Percentiles rank a stretch among this genome's conserved stretches.
Conservation (phyloP, 2,888 invertebrate species). For the Amphipyra berbera region DNA sequence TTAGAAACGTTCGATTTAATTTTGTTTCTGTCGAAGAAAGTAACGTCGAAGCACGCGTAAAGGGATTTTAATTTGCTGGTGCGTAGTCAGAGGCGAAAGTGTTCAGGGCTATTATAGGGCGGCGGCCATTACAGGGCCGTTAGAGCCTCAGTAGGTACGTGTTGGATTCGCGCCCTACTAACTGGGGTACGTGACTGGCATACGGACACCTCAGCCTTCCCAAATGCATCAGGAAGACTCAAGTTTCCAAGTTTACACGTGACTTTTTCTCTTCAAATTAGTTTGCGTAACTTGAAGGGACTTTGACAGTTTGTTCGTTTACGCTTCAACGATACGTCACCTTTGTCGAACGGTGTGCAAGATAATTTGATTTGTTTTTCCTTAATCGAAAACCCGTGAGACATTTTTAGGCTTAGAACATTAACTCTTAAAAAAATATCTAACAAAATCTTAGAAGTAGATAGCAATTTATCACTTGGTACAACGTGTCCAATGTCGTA, state of each 20-base stretch:
- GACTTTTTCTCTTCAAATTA: constrained; percentile 56
- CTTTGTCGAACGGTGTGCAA: constrained; percentile 2
- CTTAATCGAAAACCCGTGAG: constrained; percentile 6
- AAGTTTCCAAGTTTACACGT: constrained; percentile 60
- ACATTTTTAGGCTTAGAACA: not conserved
- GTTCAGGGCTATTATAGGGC: constrained; percentile 79
- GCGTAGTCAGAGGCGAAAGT: constrained; percentile 72
- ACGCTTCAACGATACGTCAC: constrained; percentile 35
- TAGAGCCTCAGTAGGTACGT: constrained; percentile 81
- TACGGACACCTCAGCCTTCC: constrained; percentile 64
- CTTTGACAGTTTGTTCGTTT: constrained; percentile 44
- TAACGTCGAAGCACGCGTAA: constrained; percentile 57
- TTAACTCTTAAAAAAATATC: constrained; percentile 11
- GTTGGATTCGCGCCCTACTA: constrained; percentile 85
- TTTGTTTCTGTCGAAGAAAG: constrained; percentile 61
- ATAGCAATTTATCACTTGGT: constrained; percentile 41
- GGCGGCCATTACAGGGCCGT: constrained; percentile 83
- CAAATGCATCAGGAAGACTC: constrained; percentile 65
- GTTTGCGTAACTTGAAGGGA: constrained; percentile 46
- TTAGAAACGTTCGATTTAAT: constrained; percentile 64
- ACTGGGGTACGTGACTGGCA: constrained; percentile 81
- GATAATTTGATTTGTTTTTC: constrained; percentile 23
- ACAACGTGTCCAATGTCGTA: constrained; percentile 35
- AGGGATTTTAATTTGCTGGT: constrained; percentile 85
- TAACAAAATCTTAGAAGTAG: constrained; percentile 10